phyloP scores from a whole-genome alignment of 2,113 vertebrate species.

The Halichoerus grypus region DNA sequence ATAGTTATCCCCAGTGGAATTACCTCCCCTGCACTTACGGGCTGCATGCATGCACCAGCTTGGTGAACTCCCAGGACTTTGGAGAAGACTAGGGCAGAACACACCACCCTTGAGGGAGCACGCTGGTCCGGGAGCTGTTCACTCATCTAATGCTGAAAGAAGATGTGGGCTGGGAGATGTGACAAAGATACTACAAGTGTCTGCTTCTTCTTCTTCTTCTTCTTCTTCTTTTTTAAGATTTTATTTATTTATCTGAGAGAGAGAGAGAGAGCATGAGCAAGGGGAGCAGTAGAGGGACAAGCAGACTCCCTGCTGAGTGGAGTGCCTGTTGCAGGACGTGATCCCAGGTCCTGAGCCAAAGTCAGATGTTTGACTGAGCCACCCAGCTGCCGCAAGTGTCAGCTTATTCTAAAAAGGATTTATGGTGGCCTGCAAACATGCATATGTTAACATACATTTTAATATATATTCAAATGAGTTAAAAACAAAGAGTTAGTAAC shows the following conservation, averaged over 20 bases:
- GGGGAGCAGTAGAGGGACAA: background rate
- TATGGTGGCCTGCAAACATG: background rate
- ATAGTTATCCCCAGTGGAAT: background rate
- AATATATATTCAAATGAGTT: conserved; percentile 3
- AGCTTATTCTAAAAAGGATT: background rate
- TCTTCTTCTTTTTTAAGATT: background rate
- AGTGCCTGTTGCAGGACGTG: background rate
- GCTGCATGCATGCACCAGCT: background rate
- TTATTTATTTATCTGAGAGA: background rate
- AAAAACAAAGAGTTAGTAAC: background rate
- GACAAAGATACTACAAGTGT: background rate
- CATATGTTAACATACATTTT: background rate
- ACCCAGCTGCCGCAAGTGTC: background rate
- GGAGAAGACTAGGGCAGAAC: background rate
- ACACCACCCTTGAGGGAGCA: background rate
- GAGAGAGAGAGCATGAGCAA: background rate
- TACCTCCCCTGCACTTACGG: background rate
- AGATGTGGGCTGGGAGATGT: background rate
- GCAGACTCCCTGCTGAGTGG: background rate
- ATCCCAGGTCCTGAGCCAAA: background rate
- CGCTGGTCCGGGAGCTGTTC: background rate
- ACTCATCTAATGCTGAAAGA: background rate
- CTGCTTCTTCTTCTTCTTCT: background rate
- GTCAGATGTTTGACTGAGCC: background rate
- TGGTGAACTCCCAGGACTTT: background rate